Evolutionary conservation across 2,113 vertebrate species (phyloP).

Genomic region (Neodontobutis hainanensis): DNA sequence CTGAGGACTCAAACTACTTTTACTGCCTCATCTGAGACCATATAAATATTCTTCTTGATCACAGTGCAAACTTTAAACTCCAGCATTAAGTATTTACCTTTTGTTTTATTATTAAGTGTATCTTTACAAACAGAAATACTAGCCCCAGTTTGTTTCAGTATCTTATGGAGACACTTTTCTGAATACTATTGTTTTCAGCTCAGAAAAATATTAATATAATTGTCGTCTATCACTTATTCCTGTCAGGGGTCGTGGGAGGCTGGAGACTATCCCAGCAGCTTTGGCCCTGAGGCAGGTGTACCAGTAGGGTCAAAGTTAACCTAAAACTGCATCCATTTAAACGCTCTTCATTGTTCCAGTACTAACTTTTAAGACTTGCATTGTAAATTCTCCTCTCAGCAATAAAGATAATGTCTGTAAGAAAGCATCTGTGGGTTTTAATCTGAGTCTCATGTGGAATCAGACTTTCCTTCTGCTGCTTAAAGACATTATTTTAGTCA

Average conservation of each 20-base stretch:
- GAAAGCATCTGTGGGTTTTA: slow-evolving; percentile 67
- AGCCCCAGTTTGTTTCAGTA: no score
- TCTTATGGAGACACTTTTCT: no score
- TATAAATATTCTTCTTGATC: slow-evolving; percentile 18
- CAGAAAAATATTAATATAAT: no score
- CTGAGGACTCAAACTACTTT: slow-evolving; percentile 49
- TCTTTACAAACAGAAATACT: no score
- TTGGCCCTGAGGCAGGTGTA: no score
- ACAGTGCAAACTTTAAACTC: slow-evolving; percentile 38
- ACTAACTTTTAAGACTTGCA: slow-evolving; percentile 39
- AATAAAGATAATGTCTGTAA: slow-evolving; percentile 49
- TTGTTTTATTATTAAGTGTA: no score
- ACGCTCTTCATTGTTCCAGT: slow-evolving; percentile 8
- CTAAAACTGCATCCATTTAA: no score
- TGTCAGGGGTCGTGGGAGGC: no score
- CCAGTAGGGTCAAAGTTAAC: no score
- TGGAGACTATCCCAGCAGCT: no score
- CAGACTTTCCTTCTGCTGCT: slow-evolving; percentile 64
- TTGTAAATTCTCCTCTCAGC: slow-evolving; percentile 46
- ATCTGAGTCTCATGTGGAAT: slow-evolving; percentile 54
- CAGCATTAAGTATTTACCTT: slow-evolving; percentile 46
- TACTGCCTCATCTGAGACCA: slow-evolving; percentile 33
- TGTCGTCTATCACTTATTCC: no score
- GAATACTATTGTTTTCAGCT: no score
- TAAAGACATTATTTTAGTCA: slow-evolving; percentile 54